Evolutionary conservation across 2,888 invertebrate genomes (phyloP), one percentile per base, ranked within the genome.

Genomic region (Drosophila lutescens): DNA sequence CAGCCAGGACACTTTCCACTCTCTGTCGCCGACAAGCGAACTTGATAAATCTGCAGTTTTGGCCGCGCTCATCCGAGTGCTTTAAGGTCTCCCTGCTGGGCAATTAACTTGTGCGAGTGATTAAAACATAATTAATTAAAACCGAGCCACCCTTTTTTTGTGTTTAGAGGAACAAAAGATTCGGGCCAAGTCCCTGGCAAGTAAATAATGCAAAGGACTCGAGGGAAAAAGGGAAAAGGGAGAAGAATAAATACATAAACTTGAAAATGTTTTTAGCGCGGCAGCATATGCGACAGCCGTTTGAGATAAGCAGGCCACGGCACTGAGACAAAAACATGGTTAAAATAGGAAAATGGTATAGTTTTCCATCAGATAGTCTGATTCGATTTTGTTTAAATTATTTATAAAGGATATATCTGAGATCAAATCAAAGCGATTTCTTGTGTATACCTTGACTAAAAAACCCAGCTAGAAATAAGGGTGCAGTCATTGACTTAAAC

Each of bases 41-140:
- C 67, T 40, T 67, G 67, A 67, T 40, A 55, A 66, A 47, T 68
- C 67, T 54, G 65, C 65, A 47, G 55, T 63, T 30, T 63, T 15
- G 23, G 44, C 51, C 53, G 23, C 60, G 44, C 20, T 38, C 30
- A 26, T 36, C 26, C 17, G 17, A 40, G 53, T 10, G 32, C 20
- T 20, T 17, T 67, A 30, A 65, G 44, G 34, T 23, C 34, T 34
- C 15, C 46, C 38, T 49, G 59, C 54, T 50, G 43, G 17, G 58
- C 72, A 86, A 86, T 86, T 83, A 83, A 79, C 60, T 79, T 79
- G 63, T 47, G 47, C 36, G 51, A 84, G 69, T 80, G 76, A 81
- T 78, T 86, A 78, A 83, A 83, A 72, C 47, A 65, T 80, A 61
- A 81, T 86, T 80, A 84, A 86, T 86, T 84, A 84, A 74, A 53